A percentile compares a stretch with the other conserved stretches of the same genome.
These are phyloP conservation scores for Macaria liturata DNA, from an alignment of 2,888 invertebrate species.

Conservation along the genomic window DNA sequence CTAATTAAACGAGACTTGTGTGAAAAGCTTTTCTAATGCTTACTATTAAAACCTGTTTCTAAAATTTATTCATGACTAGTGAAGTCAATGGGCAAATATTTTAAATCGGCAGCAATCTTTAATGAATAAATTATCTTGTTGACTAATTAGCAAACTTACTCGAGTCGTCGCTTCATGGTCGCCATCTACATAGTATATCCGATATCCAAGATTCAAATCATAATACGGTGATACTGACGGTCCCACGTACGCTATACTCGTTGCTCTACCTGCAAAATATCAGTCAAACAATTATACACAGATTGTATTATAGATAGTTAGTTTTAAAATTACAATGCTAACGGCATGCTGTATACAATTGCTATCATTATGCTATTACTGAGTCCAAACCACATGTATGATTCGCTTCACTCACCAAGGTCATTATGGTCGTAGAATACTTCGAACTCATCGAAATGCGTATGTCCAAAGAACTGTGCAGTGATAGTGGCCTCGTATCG, in stretches of 20 bases:
- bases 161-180: conserved; percentile 93
- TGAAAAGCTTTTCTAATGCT: too few relatives aligned
- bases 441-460: conserved; percentile 97
- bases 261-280: conserved; percentile 86
- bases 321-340: too few relatives aligned
- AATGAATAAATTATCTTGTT: too few relatives aligned
- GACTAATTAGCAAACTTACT: conserved; percentile 64
- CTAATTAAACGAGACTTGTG: too few relatives aligned
- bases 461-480: conserved; percentile 97
- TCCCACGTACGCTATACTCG: conserved; percentile 95
- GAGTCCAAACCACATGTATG: conserved; percentile 1
- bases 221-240: conserved; percentile 97
- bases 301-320: neutral
- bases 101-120: too few relatives aligned
- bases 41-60: too few relatives aligned
- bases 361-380: neutral
- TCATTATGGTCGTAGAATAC: conserved; percentile 94
- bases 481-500: conserved; percentile 95
- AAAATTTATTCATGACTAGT: too few relatives aligned
- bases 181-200: conserved; percentile 97
- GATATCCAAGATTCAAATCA: conserved; percentile 96
- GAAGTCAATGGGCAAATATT: too few relatives aligned
- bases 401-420: conserved; percentile 80
- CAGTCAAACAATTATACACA: neutral
- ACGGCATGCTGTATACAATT: neutral